Percentiles rank a stretch among this genome's conserved stretches.
Conservation (phyloP, 2,797 vertebrate species). For the Typhlichthys eigenmanni region DNA sequence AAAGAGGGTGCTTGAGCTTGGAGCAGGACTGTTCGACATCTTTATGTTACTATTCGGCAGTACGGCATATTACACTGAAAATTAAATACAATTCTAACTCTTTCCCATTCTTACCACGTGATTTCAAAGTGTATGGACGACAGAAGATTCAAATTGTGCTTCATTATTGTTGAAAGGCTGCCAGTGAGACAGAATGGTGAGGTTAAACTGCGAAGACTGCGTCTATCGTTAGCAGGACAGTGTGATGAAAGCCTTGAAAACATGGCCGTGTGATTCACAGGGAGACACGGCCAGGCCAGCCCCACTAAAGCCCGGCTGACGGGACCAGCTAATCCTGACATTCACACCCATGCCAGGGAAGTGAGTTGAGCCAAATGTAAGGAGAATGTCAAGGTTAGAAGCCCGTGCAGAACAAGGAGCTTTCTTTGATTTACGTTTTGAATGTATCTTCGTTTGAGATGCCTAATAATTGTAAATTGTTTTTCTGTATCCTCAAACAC, state of each 20-base stretch:
- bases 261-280: conserved; percentile 15
- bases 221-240: conserved; percentile 47
- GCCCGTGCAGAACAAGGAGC: too few species aligned
- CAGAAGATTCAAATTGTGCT: conserved; percentile 26
- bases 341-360: conserved; percentile 16
- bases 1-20: conserved; percentile 4
- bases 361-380: neutral
- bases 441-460: too few species aligned
- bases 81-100: neutral
- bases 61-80: neutral
- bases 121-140: conserved; percentile 36
- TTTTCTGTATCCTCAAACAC: too few species aligned
- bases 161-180: conserved; percentile 41
- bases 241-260: conserved; percentile 28
- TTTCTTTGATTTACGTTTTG: too few species aligned
- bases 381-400: too few species aligned
- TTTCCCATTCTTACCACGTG: conserved; percentile 7
- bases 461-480: too few species aligned
- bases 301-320: conserved; percentile 18
- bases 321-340: conserved; percentile 31
- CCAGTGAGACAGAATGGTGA: conserved; percentile 27
- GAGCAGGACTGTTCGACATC: conserved; percentile 25
- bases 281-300: conserved; percentile 20
- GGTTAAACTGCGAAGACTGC: conserved; percentile 30
- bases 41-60: neutral